Conservation (phyloP, 2,888 invertebrate species). For the Xanthorhoe spadicearia region DNA sequence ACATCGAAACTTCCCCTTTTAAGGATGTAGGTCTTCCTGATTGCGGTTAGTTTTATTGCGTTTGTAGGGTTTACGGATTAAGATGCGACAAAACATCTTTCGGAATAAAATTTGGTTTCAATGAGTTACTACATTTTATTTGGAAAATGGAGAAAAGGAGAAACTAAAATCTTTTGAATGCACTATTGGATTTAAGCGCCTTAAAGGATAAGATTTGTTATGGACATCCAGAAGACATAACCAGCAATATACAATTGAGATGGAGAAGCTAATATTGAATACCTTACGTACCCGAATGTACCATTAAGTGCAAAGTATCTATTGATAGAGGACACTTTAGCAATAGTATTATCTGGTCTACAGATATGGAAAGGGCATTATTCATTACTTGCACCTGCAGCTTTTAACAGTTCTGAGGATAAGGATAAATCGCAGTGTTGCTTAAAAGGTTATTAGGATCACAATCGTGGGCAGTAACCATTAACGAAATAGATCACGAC, state of each 20-base stretch:
- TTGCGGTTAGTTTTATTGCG: constrained; percentile 26
- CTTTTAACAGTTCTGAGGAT: constrained; percentile 8
- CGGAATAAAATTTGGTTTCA: no score
- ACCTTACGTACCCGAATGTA: not conserved
- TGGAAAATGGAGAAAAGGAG: no score
- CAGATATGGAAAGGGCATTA: constrained; percentile 16
- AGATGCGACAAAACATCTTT: not conserved
- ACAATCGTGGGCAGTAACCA: constrained; percentile 5
- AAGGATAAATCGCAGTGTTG: constrained; percentile 13
- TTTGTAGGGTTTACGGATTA: constrained; percentile 1
- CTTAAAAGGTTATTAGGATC: constrained; percentile 2
- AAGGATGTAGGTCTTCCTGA: constrained; percentile 38
- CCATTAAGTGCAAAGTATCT: not conserved
- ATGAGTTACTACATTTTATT: no score
- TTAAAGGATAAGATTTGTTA: no score
- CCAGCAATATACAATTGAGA: not conserved
- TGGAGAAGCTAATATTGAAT: no score
- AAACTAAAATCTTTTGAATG: no score
- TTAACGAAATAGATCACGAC: constrained; percentile 3
- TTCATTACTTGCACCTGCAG: constrained; percentile 23
- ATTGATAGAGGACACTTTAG: not conserved
- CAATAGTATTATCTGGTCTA: not conserved
- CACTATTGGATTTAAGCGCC: no score
- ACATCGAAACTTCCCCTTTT: constrained; percentile 55
- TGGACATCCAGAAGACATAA: no score